Conservation (phyloP, 2,113 vertebrate species). For the Microcebus griseorufus region DNA sequence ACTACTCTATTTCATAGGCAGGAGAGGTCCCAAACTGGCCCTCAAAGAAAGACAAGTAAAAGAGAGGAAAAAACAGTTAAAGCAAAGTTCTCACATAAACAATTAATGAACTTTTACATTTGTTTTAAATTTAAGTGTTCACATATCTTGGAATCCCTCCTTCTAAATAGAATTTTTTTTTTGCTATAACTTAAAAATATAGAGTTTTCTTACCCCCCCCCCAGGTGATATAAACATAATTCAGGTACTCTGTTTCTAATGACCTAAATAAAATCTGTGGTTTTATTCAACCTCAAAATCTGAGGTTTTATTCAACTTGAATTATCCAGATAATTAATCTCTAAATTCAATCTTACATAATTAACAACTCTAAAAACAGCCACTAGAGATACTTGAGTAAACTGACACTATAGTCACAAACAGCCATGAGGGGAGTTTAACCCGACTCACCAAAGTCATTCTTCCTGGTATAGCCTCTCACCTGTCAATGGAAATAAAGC, state of each 20-base stretch:
- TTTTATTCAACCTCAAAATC: too few relatives aligned
- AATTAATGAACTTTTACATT: not conserved
- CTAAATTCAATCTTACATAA: not conserved
- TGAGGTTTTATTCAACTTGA: not conserved
- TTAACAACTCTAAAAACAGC: not conserved
- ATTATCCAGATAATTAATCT: not conserved
- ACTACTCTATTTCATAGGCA: too few relatives aligned
- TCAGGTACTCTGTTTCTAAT: not conserved
- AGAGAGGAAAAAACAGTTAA: not conserved
- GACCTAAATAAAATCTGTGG: not conserved
- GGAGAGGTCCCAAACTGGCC: too few relatives aligned
- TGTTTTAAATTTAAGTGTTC: conserved; percentile 30
- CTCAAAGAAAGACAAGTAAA: not conserved
- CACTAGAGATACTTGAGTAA: not conserved
- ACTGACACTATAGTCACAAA: not conserved
- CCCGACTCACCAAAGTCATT: not conserved
- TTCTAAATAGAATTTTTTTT: not conserved
- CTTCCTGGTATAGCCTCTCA: not conserved
- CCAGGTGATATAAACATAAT: not conserved
- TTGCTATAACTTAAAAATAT: not conserved
- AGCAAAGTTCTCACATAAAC: not conserved
- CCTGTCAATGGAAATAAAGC: too few relatives aligned
- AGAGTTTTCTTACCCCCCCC: not conserved
- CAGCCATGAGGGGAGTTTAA: not conserved
- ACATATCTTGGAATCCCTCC: not conserved